These are phyloP conservation scores for Phainopepla nitens DNA, from an alignment of 2,113 vertebrate genomes.

Conservation along the genomic window DNA sequence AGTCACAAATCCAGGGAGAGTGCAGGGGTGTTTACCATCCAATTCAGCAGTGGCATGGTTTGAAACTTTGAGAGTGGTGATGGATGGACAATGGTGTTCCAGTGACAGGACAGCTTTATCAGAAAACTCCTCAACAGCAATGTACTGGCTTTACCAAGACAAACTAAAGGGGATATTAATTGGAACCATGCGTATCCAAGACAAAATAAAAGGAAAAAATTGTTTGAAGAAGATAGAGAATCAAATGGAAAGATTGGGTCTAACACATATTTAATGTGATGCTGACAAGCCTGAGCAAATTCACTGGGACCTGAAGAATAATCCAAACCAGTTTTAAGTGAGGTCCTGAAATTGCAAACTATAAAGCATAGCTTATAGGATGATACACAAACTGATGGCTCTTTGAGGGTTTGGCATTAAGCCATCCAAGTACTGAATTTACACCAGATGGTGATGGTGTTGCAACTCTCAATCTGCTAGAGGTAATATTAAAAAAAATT, in stretches of 20 bases:
- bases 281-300: neutral
- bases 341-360: neutral
- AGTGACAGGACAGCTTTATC: neutral
- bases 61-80: neutral
- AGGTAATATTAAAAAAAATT: neutral
- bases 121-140: neutral
- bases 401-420: neutral
- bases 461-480: neutral
- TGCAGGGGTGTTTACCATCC: neutral
- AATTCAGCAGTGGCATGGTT: neutral
- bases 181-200: neutral
- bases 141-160: neutral
- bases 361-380: neutral
- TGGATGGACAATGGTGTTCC: neutral
- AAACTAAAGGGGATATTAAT: neutral
- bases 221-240: neutral
- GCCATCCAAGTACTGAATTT: neutral
- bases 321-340: neutral
- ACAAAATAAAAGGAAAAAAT: neutral
- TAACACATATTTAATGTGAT: neutral
- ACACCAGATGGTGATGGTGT: neutral
- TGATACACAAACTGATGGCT: neutral
- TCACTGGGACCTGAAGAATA: neutral
- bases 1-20: neutral
- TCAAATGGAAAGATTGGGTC: neutral